phyloP scores from a whole-genome alignment of 2,113 vertebrate genomes.

The Rhipidura dahli region DNA sequence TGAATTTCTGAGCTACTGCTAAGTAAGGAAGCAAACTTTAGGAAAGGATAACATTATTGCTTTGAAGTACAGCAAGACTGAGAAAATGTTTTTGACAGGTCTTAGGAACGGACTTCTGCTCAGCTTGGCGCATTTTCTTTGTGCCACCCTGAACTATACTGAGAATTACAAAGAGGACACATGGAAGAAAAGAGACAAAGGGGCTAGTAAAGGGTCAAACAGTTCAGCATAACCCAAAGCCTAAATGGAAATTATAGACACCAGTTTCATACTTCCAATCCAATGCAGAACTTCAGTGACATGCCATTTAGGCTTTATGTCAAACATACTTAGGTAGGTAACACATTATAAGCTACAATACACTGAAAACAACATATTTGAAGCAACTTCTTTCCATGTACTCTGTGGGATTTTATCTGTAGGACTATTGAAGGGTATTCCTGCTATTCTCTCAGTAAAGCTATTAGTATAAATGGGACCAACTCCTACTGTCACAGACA shows the following conservation, averaged over 20 bases:
- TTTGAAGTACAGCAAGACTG: not conserved
- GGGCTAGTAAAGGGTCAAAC: not conserved
- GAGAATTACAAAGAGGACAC: not conserved
- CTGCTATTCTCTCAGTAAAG: not conserved
- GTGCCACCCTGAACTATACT: not conserved
- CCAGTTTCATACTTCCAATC: not conserved
- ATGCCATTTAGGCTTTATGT: not conserved
- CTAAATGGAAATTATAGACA: not conserved
- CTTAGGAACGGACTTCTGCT: not conserved
- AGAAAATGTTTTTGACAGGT: not conserved
- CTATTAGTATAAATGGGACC: constrained; percentile 28
- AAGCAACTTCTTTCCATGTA: not conserved
- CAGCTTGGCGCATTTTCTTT: not conserved
- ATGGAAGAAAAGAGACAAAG: not conserved
- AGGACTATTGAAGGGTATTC: not conserved
- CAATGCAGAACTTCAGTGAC: not conserved
- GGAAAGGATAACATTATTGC: not conserved
- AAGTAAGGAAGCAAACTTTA: not conserved
- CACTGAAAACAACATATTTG: not conserved
- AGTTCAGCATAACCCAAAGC: not conserved
- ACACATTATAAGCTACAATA: not conserved
- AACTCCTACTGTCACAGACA: not conserved
- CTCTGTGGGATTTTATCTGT: not conserved
- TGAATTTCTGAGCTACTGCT: not conserved
- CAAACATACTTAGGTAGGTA: not conserved